A percentile compares a stretch with the other conserved stretches of the same genome.
These are phyloP conservation scores for Mus musculus DNA, from an alignment of 2,113 vertebrate genomes.

Conservation along the genomic window DNA sequence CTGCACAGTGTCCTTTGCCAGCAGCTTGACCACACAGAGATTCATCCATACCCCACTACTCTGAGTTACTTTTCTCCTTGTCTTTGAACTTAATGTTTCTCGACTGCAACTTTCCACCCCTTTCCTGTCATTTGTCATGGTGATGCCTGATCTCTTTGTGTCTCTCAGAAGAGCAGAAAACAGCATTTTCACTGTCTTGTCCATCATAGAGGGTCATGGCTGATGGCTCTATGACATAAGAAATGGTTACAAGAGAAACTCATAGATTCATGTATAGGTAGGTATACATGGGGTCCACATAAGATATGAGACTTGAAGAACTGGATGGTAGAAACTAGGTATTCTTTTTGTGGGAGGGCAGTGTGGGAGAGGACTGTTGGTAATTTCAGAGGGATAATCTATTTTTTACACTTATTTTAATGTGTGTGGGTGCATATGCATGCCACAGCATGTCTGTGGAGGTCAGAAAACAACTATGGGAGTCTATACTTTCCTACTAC, in stretches of 20 bases:
- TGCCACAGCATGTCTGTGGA: background rate
- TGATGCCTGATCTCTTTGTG: background rate
- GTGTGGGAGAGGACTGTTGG: background rate
- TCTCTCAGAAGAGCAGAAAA: background rate
- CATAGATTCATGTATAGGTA: background rate
- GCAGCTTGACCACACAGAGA: rapidly evolving
- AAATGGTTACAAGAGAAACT: background rate
- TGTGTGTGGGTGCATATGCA: background rate
- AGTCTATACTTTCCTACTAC: no score
- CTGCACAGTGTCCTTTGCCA: background rate
- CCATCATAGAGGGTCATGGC: background rate
- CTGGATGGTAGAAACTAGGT: no score
- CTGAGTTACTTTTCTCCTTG: rapidly evolving
- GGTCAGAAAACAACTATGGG: background rate
- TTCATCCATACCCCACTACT: no score
- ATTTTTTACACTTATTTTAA: background rate
- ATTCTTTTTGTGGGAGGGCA: background rate
- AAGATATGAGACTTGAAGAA: background rate
- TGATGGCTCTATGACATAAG: background rate
- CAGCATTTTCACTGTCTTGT: no score
- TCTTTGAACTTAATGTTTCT: background rate
- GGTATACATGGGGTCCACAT: background rate
- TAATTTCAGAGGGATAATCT: background rate
- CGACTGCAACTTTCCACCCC: background rate
- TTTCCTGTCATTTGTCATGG: background rate